Evolutionary conservation across 2,888 invertebrate species (phyloP).

Genomic region (Prosapia bicincta): DNA sequence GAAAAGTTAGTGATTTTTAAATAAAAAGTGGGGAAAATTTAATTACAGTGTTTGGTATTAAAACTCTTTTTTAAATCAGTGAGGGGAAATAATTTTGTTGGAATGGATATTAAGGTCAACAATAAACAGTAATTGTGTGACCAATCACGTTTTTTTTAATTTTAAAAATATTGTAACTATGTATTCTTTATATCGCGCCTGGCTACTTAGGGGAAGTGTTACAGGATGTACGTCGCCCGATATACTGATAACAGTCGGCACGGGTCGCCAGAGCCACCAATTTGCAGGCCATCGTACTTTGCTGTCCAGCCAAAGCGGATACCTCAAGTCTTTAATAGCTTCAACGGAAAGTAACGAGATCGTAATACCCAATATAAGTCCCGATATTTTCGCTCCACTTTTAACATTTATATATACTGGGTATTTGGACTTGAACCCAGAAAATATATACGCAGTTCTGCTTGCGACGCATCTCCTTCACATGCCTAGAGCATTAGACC

Average conservation of each 20-base stretch:
- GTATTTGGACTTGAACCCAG: slow-evolving; percentile 61
- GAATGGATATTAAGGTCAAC: too few relatives aligned
- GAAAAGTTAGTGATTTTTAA: too few relatives aligned
- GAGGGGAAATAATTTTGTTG: too few relatives aligned
- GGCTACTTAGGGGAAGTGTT: slow-evolving; percentile 43
- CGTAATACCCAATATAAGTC: slow-evolving; percentile 39
- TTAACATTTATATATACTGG: slow-evolving; percentile 75
- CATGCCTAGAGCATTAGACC: slow-evolving; percentile 67
- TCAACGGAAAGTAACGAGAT: slow-evolving; percentile 46
- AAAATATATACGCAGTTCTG: slow-evolving; percentile 68
- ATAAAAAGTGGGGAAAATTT: too few relatives aligned
- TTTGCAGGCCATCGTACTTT: slow-evolving; percentile 66
- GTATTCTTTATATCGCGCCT: slow-evolving; percentile 48
- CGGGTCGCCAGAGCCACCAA: slow-evolving; percentile 44
- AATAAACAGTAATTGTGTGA: too few relatives aligned
- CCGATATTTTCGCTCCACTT: slow-evolving; percentile 58
- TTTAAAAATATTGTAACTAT: too few relatives aligned
- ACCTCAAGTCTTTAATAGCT: slow-evolving; percentile 62
- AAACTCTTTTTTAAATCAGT: too few relatives aligned
- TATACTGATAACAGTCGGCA: slow-evolving; percentile 41
- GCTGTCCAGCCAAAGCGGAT: slow-evolving; percentile 66
- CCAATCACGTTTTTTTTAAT: too few relatives aligned
- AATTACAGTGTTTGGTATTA: too few relatives aligned
- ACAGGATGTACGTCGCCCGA: slow-evolving; percentile 41
- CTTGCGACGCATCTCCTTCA: slow-evolving; percentile 68